Evolutionary conservation across 92 coral and sea anemone species (phyloP).

Genomic region (Meandrina meandrites): DNA sequence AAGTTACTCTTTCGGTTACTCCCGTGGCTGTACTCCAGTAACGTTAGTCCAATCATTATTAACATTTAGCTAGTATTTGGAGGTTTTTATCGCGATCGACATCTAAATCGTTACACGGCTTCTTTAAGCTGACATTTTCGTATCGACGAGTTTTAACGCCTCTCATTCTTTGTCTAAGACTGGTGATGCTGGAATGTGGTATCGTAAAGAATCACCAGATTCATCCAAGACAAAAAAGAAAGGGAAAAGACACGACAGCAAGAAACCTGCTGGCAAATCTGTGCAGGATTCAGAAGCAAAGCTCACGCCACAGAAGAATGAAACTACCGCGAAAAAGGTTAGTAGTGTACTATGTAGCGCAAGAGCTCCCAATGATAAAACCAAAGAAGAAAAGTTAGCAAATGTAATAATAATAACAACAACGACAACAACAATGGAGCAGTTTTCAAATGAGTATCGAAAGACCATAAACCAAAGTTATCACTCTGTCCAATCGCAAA

Average conservation of each 20-base stretch:
- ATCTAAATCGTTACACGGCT: not conserved
- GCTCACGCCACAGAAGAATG: not conserved
- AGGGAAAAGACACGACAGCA: not conserved
- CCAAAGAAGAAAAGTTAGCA: not conserved
- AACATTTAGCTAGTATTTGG: too few relatives aligned
- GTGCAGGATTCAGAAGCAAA: not conserved
- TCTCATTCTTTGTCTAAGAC: not conserved
- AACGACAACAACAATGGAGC: too few relatives aligned
- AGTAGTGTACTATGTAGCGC: not conserved
- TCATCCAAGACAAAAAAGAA: not conserved
- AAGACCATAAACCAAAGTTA: too few relatives aligned
- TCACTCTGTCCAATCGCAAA: too few relatives aligned
- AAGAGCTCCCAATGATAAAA: not conserved
- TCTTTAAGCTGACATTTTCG: not conserved
- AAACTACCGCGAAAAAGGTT: slow-evolving; percentile 1
- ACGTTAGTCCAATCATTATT: too few relatives aligned
- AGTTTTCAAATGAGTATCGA: too few relatives aligned
- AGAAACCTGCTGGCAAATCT: not conserved
- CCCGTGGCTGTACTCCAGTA: too few relatives aligned
- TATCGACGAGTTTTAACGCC: not conserved
- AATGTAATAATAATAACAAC: too few relatives aligned
- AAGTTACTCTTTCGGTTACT: too few relatives aligned
- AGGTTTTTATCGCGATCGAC: not conserved
- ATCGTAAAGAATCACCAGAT: slow-evolving; percentile 23
- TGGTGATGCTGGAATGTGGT: slow-evolving; percentile 25